Evolutionary conservation across 2,888 invertebrate species (phyloP).

Genomic region (Agrochola lychnidis): DNA sequence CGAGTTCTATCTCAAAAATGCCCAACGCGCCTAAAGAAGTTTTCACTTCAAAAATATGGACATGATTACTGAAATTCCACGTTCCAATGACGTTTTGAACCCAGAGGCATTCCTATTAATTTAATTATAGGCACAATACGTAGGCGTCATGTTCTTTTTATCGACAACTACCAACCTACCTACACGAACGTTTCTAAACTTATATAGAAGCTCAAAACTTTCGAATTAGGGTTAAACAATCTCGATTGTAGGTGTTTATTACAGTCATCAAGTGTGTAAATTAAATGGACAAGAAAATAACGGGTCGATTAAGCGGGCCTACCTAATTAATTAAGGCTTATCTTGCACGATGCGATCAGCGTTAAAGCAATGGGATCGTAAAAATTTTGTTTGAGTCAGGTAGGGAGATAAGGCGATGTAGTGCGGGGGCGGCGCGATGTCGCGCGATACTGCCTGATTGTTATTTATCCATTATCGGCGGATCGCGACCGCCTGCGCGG

Average conservation of each 20-base stretch:
- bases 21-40: too few relatives aligned
- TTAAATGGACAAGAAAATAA: conserved; percentile 82
- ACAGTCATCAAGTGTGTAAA: conserved; percentile 81
- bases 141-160: conserved; percentile 58
- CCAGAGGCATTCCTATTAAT: conserved; percentile 42
- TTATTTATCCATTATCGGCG: conserved; percentile 84
- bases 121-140: conserved; percentile 53
- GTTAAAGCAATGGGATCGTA: conserved; percentile 80
- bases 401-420: conserved; percentile 72
- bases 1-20: too few relatives aligned
- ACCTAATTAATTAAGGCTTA: conserved; percentile 85
- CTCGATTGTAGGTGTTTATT: conserved; percentile 82
- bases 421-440: conserved; percentile 73
- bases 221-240: conserved; percentile 77
- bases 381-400: conserved; percentile 79
- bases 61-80: conserved; percentile 18
- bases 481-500: conserved; percentile 80
- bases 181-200: conserved; percentile 55
- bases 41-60: neutral
- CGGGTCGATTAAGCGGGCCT: conserved; percentile 80
- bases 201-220: conserved; percentile 71
- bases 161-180: conserved; percentile 53
- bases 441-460: conserved; percentile 82
- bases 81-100: conserved; percentile 21
- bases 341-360: conserved; percentile 78